Evolutionary conservation across 2,113 vertebrate genomes (phyloP).

Genomic region (Microtus oregoni): DNA sequence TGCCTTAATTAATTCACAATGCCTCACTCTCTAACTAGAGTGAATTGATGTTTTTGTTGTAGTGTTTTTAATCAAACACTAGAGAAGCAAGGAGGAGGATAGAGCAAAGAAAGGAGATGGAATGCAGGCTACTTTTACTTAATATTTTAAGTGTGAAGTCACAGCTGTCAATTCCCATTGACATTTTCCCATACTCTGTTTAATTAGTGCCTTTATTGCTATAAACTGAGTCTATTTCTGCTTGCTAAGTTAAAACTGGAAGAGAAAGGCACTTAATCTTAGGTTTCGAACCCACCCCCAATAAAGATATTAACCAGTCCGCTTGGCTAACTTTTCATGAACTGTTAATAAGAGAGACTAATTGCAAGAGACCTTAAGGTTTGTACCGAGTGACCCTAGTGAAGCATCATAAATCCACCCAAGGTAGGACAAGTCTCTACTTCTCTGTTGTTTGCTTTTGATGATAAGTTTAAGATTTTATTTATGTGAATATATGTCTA

Average conservation of each 20-base stretch:
- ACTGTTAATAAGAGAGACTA: background rate
- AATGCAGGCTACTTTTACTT: slow-evolving; percentile 72
- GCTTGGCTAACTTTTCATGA: background rate
- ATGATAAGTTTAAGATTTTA: background rate
- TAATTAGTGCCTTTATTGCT: slow-evolving; percentile 74
- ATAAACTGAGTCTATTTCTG: slow-evolving; percentile 64
- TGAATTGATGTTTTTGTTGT: slow-evolving; percentile 81
- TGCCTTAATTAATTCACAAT: slow-evolving; percentile 81
- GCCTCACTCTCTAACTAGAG: slow-evolving; percentile 77
- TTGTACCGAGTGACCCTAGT: background rate
- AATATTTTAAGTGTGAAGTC: slow-evolving; percentile 79
- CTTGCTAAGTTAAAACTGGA: slow-evolving; percentile 66
- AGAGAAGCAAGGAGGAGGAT: slow-evolving; percentile 58
- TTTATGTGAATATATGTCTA: background rate
- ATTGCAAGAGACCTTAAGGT: background rate
- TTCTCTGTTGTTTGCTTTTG: background rate
- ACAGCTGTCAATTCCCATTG: slow-evolving; percentile 76
- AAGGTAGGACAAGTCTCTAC: background rate
- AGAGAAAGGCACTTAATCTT: slow-evolving; percentile 55
- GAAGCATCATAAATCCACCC: background rate
- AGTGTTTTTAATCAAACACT: slow-evolving; percentile 78
- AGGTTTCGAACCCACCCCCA: background rate
- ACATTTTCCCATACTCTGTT: slow-evolving; percentile 68
- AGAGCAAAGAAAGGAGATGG: slow-evolving; percentile 25
- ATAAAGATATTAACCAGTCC: slow-evolving; percentile 23